Conservation (phyloP, 2,113 vertebrate species). For the Oxyura jamaicensis region DNA sequence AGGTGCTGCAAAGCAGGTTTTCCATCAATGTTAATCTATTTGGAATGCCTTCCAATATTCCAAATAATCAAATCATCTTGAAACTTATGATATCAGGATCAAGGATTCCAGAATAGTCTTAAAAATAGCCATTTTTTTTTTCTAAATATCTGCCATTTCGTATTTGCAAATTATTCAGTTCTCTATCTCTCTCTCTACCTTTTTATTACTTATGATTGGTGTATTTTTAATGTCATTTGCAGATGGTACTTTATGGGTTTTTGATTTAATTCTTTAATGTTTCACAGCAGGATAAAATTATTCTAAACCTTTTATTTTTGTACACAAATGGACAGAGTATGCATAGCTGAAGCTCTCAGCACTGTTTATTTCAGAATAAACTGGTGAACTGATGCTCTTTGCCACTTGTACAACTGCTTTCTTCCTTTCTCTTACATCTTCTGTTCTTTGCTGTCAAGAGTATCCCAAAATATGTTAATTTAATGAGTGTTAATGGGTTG, state of each 20-base stretch:
- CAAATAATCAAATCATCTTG: not conserved
- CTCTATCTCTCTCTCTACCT: not conserved
- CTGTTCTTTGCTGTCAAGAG: not conserved
- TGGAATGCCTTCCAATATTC: not conserved
- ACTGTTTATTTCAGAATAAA: not conserved
- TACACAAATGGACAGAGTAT: not conserved
- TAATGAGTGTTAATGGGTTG: not conserved
- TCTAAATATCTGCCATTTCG: not conserved
- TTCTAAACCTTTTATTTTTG: not conserved
- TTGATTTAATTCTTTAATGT: not conserved
- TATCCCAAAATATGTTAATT: not conserved
- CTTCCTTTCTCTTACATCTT: not conserved
- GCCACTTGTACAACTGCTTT: not conserved
- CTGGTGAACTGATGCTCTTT: not conserved
- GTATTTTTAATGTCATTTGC: not conserved
- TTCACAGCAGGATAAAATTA: not conserved
- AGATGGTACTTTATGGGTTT: not conserved
- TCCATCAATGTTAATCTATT: not conserved
- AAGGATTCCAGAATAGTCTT: not conserved
- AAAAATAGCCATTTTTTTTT: not conserved
- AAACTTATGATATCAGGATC: not conserved
- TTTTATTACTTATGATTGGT: not conserved
- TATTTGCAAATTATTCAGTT: not conserved
- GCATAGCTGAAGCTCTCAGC: not conserved
- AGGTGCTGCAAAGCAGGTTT: not conserved